Evolutionary conservation across 2,888 invertebrate genomes (phyloP).

Genomic region (Noctua comes): DNA sequence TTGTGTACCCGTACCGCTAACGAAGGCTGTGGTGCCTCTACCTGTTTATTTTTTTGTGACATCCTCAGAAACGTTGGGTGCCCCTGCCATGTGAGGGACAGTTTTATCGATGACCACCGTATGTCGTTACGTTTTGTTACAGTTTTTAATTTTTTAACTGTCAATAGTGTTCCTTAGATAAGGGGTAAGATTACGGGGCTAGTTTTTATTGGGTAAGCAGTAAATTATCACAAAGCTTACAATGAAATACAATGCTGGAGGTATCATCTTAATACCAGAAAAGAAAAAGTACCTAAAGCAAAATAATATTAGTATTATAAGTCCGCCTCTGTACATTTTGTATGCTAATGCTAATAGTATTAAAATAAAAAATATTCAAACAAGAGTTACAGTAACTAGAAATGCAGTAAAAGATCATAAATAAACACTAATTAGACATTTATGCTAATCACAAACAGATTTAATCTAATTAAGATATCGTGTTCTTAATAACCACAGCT

Average conservation of each 20-base stretch:
- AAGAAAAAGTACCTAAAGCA: neutral
- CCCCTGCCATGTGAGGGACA: conserved; percentile 82
- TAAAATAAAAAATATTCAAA: neutral
- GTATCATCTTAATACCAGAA: neutral
- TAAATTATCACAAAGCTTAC: neutral
- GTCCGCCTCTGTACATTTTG: too few species aligned
- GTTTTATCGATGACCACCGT: conserved; percentile 88
- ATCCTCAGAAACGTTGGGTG: conserved; percentile 73
- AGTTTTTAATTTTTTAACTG: conserved; percentile 72
- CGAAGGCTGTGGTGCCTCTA: conserved; percentile 80
- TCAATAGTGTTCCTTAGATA: conserved; percentile 59
- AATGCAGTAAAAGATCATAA: conserved; percentile 21
- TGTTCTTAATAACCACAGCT: conserved; percentile 20
- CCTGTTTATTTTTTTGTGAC: conserved; percentile 84
- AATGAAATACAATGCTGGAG: neutral
- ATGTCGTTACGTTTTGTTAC: conserved; percentile 81
- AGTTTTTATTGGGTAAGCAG: conserved; percentile 2
- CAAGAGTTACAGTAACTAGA: neutral
- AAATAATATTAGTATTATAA: neutral
- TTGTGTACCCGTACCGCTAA: conserved; percentile 86
- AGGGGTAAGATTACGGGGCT: conserved; percentile 21
- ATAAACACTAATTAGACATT: conserved; percentile 23
- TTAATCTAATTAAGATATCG: conserved; percentile 28
- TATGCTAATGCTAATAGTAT: too few species aligned
- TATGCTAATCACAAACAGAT: conserved; percentile 39